Percentiles rank a stretch among this genome's conserved stretches.
These are phyloP conservation scores for Sinella curviseta DNA, from an alignment of 1,140 invertebrate species.

Conservation along the genomic window DNA sequence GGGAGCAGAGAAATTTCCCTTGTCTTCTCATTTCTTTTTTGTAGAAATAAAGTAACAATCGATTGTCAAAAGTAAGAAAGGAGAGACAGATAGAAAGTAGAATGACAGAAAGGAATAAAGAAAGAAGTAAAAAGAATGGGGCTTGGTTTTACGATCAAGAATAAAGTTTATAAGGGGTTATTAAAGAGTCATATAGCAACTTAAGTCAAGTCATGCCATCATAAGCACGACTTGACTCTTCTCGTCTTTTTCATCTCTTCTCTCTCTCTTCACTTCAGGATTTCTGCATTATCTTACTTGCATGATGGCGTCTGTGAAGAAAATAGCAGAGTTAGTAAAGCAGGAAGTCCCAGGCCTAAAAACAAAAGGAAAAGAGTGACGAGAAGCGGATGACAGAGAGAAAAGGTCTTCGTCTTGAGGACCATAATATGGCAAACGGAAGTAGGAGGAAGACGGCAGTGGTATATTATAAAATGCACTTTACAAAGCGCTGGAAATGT, in stretches of 20 bases:
- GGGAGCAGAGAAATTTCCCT: not conserved
- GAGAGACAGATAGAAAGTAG: not conserved
- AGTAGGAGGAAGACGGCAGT: not conserved
- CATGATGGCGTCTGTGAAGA: not conserved
- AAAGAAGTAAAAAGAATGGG: not conserved
- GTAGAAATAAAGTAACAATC: not conserved
- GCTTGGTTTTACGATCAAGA: conserved; percentile 29
- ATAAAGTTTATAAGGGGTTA: conserved; percentile 35
- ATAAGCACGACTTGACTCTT: conserved; percentile 18
- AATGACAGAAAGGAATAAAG: not conserved
- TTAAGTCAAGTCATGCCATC: conserved; percentile 13
- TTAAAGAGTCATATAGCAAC: conserved; percentile 23
- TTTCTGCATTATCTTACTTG: not conserved
- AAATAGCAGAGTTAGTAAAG: not conserved
- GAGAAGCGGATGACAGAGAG: conserved; percentile 6
- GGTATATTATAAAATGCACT: not conserved
- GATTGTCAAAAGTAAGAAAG: not conserved
- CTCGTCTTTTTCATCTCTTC: not conserved
- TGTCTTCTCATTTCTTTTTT: not conserved
- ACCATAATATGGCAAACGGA: not conserved
- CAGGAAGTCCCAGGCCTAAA: conserved; percentile 7
- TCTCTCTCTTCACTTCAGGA: not conserved
- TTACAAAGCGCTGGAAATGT: not conserved
- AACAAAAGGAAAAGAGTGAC: conserved; percentile 20
- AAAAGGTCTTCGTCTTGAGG: not conserved